A percentile compares a stretch with the other conserved stretches of the same genome.
Evolutionary conservation across 2,888 invertebrate genomes (phyloP).

Genomic region (Meganola albula): DNA sequence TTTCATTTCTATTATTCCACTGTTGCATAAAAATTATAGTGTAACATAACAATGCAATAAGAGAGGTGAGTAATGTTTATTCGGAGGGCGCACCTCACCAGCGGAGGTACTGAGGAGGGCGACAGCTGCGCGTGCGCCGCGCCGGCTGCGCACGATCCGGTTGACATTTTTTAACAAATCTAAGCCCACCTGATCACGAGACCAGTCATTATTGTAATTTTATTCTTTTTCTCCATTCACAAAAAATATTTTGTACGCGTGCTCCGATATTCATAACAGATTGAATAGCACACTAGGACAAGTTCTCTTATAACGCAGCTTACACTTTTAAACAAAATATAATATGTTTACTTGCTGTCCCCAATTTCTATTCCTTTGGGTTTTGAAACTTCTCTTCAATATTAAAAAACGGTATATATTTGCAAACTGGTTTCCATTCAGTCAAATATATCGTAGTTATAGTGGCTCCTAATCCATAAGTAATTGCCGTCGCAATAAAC

Average conservation of each 20-base stretch:
- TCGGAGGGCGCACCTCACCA: slow-evolving; percentile 53
- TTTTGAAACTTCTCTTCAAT: slow-evolving; percentile 10
- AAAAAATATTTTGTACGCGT: slow-evolving; percentile 44
- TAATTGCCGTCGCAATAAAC: slow-evolving; percentile 69
- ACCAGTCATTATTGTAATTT: slow-evolving; percentile 64
- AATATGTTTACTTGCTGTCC: no score
- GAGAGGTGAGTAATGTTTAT: slow-evolving; percentile 55
- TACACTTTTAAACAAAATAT: no score
- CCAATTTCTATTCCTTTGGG: neutral
- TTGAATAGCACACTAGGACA: no score
- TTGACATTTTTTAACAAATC: slow-evolving; percentile 71
- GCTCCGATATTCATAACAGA: no score
- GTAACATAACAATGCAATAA: slow-evolving; percentile 41
- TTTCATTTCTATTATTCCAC: slow-evolving; percentile 6
- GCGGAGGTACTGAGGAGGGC: slow-evolving; percentile 50
- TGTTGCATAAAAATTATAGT: slow-evolving; percentile 20
- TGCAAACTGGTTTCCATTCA: slow-evolving; percentile 85
- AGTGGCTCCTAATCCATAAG: slow-evolving; percentile 79
- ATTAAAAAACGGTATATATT: slow-evolving; percentile 81
- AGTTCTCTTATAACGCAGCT: no score
- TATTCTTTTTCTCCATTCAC: slow-evolving; percentile 47
- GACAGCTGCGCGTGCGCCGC: slow-evolving; percentile 67
- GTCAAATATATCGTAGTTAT: slow-evolving; percentile 80
- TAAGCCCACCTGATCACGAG: slow-evolving; percentile 68
- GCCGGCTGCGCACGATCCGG: slow-evolving; percentile 62